These are phyloP conservation scores for Bombyx mori DNA, from an alignment of 1,140 invertebrate species.

Conservation along the genomic window DNA sequence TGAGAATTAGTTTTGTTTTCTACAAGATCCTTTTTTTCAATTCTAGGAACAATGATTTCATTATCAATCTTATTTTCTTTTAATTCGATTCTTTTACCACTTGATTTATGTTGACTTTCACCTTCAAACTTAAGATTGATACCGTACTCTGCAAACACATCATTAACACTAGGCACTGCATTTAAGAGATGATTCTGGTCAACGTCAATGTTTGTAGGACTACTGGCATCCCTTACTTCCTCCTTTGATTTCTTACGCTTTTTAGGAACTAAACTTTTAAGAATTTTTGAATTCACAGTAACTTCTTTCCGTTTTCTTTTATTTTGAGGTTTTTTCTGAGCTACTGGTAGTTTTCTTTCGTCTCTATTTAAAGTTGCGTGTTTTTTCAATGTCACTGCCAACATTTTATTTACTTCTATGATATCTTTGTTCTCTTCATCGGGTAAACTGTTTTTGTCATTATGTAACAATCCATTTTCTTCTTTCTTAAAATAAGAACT, in stretches of 20 bases:
- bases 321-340: slow-evolving; percentile 32
- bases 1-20: not conserved
- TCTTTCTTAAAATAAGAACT: slow-evolving; percentile 58
- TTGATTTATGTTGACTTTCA: slow-evolving; percentile 7
- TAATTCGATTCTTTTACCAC: slow-evolving; percentile 10
- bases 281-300: slow-evolving; percentile 21
- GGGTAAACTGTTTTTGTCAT: slow-evolving; percentile 10
- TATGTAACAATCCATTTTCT: slow-evolving; percentile 18
- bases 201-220: slow-evolving; percentile 24
- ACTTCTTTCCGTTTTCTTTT: slow-evolving; percentile 52
- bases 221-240: slow-evolving; percentile 14
- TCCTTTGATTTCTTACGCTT: slow-evolving; percentile 19
- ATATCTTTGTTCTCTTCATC: slow-evolving; percentile 13
- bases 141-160: slow-evolving; percentile 47
- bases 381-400: slow-evolving; percentile 58
- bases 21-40: slow-evolving; percentile 15
- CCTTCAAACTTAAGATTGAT: slow-evolving; percentile 41
- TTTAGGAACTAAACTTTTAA: slow-evolving; percentile 26
- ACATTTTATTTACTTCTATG: slow-evolving; percentile 33
- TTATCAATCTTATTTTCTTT: slow-evolving; percentile 7
- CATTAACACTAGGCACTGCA: slow-evolving; percentile 61
- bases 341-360: slow-evolving; percentile 28
- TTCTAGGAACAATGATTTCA: slow-evolving; percentile 4
- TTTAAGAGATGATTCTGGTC: slow-evolving; percentile 36
- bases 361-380: slow-evolving; percentile 49